phyloP scores from a whole-genome alignment of 2,113 vertebrate genomes.

The Takifugu flavidus region DNA sequence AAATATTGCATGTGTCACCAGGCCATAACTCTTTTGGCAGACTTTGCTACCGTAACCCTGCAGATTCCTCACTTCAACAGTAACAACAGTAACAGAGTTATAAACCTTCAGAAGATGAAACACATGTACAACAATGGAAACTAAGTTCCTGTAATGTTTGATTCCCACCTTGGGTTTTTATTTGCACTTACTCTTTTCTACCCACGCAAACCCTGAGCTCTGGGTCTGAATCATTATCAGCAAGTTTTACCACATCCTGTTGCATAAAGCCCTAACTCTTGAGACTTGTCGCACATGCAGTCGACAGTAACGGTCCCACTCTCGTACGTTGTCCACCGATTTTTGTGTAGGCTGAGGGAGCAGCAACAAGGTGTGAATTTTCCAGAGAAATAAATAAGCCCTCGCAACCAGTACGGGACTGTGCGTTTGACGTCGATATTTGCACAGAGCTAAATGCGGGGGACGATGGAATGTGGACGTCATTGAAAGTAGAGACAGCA shows the following conservation, averaged over 20 bases:
- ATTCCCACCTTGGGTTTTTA: constrained; percentile 32
- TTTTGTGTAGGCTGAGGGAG: constrained; percentile 36
- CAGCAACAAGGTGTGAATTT: constrained; percentile 34
- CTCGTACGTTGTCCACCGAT: constrained; percentile 4
- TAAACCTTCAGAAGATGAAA: too few relatives aligned
- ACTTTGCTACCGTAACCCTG: too few relatives aligned
- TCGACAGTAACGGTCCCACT: constrained; percentile 25
- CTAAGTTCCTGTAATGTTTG: constrained; percentile 15
- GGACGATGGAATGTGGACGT: constrained; percentile 35
- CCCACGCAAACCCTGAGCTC: constrained; percentile 27
- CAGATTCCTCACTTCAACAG: too few relatives aligned
- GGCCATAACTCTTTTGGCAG: too few relatives aligned
- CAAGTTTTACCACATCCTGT: constrained; percentile 75
- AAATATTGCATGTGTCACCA: too few relatives aligned
- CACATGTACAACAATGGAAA: constrained; percentile 19
- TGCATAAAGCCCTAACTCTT: constrained; percentile 56
- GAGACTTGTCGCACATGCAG: constrained; percentile 34
- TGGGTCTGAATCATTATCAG: constrained; percentile 64
- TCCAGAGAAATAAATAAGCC: constrained; percentile 45
- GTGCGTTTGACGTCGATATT: constrained; percentile 19
- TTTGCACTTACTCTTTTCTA: constrained; percentile 48
- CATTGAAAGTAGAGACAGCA: constrained; percentile 35
- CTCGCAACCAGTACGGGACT: constrained; percentile 3
- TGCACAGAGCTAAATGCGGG: constrained; percentile 15
- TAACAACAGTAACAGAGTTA: too few relatives aligned